Percentiles rank a stretch among this genome's conserved stretches.
phyloP scores from a whole-genome alignment of 2,888 invertebrate genomes.

The Encarsia formosa region DNA sequence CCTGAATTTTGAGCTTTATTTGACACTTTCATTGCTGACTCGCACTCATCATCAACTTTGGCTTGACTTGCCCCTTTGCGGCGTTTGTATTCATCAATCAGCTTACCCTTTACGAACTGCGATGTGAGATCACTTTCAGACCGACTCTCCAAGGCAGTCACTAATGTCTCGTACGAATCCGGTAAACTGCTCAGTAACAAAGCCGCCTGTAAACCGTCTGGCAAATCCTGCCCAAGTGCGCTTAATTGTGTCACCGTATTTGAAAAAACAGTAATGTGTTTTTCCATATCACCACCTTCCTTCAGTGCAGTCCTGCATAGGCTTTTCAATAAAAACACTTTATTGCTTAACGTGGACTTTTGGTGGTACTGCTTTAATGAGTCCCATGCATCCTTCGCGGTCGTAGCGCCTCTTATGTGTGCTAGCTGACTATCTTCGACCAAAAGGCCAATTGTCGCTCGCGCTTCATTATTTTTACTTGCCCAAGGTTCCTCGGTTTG shows the following conservation, averaged over 20 bases:
- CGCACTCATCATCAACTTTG: too few relatives aligned
- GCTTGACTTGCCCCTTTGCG: slow-evolving; percentile 5
- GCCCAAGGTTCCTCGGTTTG: slow-evolving; percentile 7
- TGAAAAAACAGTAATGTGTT: slow-evolving; percentile 22
- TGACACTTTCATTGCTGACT: too few relatives aligned
- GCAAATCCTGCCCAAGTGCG: slow-evolving; percentile 25
- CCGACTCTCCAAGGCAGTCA: slow-evolving; percentile 25
- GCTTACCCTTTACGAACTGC: slow-evolving; percentile 28
- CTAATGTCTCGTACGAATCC: slow-evolving; percentile 24
- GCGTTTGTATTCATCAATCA: slow-evolving; percentile 30
- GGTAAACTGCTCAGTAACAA: slow-evolving; percentile 29
- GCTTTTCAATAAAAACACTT: slow-evolving; percentile 17
- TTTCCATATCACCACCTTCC: slow-evolving; percentile 24
- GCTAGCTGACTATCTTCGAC: slow-evolving; percentile 17
- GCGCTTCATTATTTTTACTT: slow-evolving; percentile 25
- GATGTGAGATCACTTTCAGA: slow-evolving; percentile 25
- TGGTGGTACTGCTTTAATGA: slow-evolving; percentile 25
- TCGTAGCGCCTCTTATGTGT: slow-evolving; percentile 7
- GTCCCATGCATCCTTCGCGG: slow-evolving; percentile 21
- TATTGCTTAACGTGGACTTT: slow-evolving; percentile 23
- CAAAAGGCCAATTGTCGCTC: slow-evolving; percentile 19
- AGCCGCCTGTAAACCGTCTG: slow-evolving; percentile 24
- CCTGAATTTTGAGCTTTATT: too few relatives aligned
- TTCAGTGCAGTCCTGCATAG: slow-evolving; percentile 9
- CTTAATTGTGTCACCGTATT: slow-evolving; percentile 18